Base-by-base conservation (phyloP, 1,140 invertebrate genomes). In the Oedothorax gibbosus region DNA sequence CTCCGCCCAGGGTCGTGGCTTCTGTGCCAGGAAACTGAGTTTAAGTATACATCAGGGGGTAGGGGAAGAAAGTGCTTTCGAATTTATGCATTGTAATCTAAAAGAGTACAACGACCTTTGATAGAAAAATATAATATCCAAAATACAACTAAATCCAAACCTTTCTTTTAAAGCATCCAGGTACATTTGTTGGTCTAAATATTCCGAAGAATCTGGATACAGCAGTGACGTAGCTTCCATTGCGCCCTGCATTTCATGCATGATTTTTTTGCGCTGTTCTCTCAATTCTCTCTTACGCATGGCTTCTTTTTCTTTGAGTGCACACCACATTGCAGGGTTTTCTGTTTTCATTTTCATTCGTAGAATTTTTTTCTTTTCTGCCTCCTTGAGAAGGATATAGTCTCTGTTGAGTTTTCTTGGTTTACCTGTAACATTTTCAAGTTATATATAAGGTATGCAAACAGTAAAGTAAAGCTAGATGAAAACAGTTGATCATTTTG, bases 161-260 rank as follows among this genome's bases (percentile, higher is more conserved):
- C 78, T 69, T 81, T 81, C 78, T 71, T 81, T 81, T 21, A 81
- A 35, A 81, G 66, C 65, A 56, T 81, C 78, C 71, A 81, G 60
- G 57, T 81, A 81, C 9, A 81, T 15, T 15, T 71, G 69, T 35
- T 81, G 78, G 49, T 69, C 60, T n/a, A 56, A n/a, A 57, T 57
- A 14, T 15, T 69, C 65, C n/a, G 65, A 66, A 60, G 78, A 81
- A 15, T 69, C 53, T 3, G 65, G 51, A n/a, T 21, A 15, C 50
- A n/a, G 14, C 21, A 69, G 51, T 9, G 15, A 21, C 12, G 76
- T 15, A 7, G 51, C 21, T 49, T 81, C 78, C 65, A 81, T 57
- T 7, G 65, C 65, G 18, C 21, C 71, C 8, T 81, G 78, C 78
- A 81, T 81, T 71, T 81, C 78, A 18, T 35, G 60, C 50, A 71